Evolutionary conservation across 2,113 vertebrate genomes (phyloP), one percentile per base, ranked within the genome.

Genomic region (Trachemys scripta): DNA sequence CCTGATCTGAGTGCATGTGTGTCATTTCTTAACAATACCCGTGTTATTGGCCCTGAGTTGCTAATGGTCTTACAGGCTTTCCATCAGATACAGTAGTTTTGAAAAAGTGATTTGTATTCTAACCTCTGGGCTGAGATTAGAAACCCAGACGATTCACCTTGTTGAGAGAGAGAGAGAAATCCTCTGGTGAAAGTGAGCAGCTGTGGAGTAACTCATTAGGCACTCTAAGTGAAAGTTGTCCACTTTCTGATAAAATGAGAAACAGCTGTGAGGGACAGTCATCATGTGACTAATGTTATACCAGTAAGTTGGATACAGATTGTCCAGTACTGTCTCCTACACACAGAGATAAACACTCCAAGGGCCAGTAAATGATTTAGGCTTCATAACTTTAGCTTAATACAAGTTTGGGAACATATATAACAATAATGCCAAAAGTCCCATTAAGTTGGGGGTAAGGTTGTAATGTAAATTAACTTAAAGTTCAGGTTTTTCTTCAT

Each of bases 201-300:
- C 89, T 95, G 87, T 72, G 72, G 38, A 85, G 54, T 38, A 91
- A 84, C 83, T 96, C 93, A 78, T 38, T 90, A 53, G 72, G 24
- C 90, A 87, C 47, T 16, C 90, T 88, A 96, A 92, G 92, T 97
- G 82, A 84, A 96, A 90, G 50, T 24, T 62, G 90, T 82, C 51
- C 76, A 72, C 50, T 82, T 85, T 91, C 93, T 84, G 72, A 51
- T 85, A 31, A 50, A 75, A 95, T 53, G 47, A 94, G 85, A 78
- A 95, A 93, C 90, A 92, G 78, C 78, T 95, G 82, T 72, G 85
- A 89, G 51, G 51, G 72, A 95, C n/a, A 85, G 25, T 12, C 80
- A 56, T 79, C 86, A 50, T 0, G 0, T 83, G 78, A 82, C 76
- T 72, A 38, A 72, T 72, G 65, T 38, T 22, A 80, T 85, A 75